A percentile compares a stretch with the other conserved stretches of the same genome.
phyloP scores from a whole-genome alignment of 2,113 vertebrate species.

The Noctilio leporinus region DNA sequence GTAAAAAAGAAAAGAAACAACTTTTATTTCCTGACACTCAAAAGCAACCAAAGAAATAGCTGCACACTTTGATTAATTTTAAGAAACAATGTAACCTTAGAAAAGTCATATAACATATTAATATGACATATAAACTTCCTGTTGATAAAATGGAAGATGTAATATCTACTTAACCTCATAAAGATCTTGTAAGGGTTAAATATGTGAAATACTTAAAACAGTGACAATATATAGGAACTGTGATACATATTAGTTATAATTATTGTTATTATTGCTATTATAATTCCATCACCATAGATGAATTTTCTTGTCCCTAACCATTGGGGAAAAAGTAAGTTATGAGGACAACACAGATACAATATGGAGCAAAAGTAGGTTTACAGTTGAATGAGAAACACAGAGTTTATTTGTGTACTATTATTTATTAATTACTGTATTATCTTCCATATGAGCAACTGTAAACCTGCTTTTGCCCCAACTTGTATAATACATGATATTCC shows the following conservation, averaged over 20 bases:
- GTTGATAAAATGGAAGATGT: neutral
- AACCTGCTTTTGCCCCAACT: neutral
- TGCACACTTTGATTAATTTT: neutral
- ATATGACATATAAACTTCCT: too few species aligned
- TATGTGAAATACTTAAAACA: neutral
- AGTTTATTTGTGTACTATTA: too few species aligned
- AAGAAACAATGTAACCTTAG: neutral
- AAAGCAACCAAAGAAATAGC: neutral
- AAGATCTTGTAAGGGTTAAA: neutral
- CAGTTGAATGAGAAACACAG: neutral
- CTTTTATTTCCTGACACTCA: neutral
- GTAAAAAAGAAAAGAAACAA: neutral
- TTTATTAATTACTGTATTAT: too few species aligned
- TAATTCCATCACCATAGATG: neutral
- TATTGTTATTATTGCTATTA: neutral
- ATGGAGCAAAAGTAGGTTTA: neutral
- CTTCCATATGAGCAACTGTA: neutral
- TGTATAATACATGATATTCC: neutral
- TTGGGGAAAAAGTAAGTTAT: neutral
- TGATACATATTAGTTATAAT: neutral
- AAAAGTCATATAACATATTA: neutral
- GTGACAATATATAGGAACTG: neutral
- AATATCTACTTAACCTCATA: neutral
- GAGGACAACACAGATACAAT: neutral
- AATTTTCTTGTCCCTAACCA: neutral